Evolutionary conservation across 2,888 invertebrate species (phyloP), one percentile per base, ranked within the genome.

Genomic region (Athripsodes cinereus): DNA sequence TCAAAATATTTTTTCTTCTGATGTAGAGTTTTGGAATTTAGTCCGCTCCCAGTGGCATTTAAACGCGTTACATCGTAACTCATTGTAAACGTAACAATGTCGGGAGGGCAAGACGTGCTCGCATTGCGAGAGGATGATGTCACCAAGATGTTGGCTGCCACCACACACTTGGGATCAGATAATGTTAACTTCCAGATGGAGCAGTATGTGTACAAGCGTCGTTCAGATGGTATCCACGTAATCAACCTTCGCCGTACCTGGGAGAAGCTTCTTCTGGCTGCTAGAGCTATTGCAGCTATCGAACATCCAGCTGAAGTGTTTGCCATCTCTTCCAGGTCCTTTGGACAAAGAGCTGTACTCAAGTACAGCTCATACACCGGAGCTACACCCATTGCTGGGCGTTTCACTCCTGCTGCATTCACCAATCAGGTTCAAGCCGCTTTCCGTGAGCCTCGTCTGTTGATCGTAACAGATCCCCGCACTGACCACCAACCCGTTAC

Each of bases 321-420:
- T 75, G 97, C 96, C 62, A 97, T 99, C 73, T 96, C 97, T 55
- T 93, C 96, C 22, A 86, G 96, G 69, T 88, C 92, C 11, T 92
- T 90, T 71, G 97, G 97, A 20, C 99, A 99, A 79, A 85, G 99
- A 66, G 98, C 98, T 62, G 96, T 99, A 3, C 82, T 99, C 53
- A 99, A 99, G 80, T 99, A 95, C 74, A 97, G 98, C n/a, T 87
- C 92, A 35, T 93, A 97, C 73, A 97, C 97, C 65, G 97, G 97
- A 55, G 96, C 98, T 52, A 97, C 96, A 0, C 94, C 98, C 22
- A 96, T 99, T 78, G 98, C 99, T 74, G 99, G 99, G 67, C 88
- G 99, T 70, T 99, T 98, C 81, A 98, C 98, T 52, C 99, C 99
- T 73, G 99, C 97, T 81, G 94, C 95, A 13, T 96, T 97, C 76